These are phyloP conservation scores for Habroteleia sp. DNA, from an alignment of 2,888 invertebrate species.

Conservation along the genomic window DNA sequence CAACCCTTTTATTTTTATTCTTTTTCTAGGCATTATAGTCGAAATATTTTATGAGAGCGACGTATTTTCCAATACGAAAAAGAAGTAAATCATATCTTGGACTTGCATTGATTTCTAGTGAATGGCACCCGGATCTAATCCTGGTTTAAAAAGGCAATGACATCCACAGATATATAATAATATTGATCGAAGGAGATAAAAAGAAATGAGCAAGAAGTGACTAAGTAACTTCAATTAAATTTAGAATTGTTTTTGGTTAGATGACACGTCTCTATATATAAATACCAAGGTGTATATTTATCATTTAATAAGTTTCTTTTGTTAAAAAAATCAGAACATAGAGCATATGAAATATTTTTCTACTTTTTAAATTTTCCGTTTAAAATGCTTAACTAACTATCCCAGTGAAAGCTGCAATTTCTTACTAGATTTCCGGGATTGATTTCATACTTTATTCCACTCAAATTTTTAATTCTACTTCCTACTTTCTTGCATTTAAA, in stretches of 20 bases:
- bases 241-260: background rate
- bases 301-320: conserved; percentile 6
- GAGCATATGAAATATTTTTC: too few relatives aligned
- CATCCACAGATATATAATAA: conserved; percentile 18
- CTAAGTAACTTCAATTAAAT: conserved; percentile 10
- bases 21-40: too few relatives aligned
- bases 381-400: too few relatives aligned
- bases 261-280: too few relatives aligned
- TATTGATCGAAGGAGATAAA: conserved; percentile 10
- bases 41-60: background rate
- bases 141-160: conserved; percentile 20
- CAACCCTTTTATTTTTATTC: too few relatives aligned
- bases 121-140: conserved; percentile 18
- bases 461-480: too few relatives aligned
- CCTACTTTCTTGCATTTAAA: background rate
- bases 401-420: too few relatives aligned
- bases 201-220: conserved; percentile 5
- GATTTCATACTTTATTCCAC: too few relatives aligned
- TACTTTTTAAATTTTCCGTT: too few relatives aligned
- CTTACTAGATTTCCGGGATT: too few relatives aligned
- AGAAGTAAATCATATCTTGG: conserved; percentile 10
- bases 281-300: too few relatives aligned
- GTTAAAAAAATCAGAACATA: too few relatives aligned
- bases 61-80: background rate
- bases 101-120: conserved; percentile 21